Evolutionary conservation across 2,888 invertebrate genomes (phyloP).

Genomic region (Coelopa pilipes): DNA sequence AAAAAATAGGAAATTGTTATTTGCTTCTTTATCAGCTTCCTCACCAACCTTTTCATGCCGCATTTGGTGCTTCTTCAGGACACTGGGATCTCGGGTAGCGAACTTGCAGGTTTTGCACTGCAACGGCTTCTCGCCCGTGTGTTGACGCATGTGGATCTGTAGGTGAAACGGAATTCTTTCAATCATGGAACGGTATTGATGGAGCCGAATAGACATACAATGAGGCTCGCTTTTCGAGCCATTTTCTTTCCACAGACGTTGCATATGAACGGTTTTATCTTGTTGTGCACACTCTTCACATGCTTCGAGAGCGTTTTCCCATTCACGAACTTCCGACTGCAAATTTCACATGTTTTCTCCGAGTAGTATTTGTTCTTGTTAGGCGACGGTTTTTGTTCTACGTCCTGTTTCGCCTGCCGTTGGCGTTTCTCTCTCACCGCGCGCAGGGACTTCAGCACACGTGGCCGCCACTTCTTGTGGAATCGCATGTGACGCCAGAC

Average conservation of each 20-base stretch:
- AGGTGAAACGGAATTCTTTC: conserved; percentile 32
- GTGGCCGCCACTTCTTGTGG: conserved; percentile 67
- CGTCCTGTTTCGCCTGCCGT: conserved; percentile 28
- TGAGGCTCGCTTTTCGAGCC: conserved; percentile 77
- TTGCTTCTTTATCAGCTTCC: background rate
- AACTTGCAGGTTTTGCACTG: conserved; percentile 77
- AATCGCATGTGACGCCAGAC: conserved; percentile 74
- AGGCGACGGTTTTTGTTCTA: conserved; percentile 33
- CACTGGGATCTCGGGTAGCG: conserved; percentile 80
- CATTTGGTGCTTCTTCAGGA: conserved; percentile 75
- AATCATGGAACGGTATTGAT: background rate
- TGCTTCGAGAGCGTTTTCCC: conserved; percentile 76
- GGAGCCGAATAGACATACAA: conserved; percentile 60
- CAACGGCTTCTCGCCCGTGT: conserved; percentile 82
- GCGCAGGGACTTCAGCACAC: conserved; percentile 57
- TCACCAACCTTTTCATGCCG: conserved; percentile 68
- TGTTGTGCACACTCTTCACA: conserved; percentile 78
- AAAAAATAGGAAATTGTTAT: background rate
- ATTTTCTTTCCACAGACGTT: conserved; percentile 79
- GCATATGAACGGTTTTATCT: conserved; percentile 79
- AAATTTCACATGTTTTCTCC: conserved; percentile 75
- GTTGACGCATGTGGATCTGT: conserved; percentile 78
- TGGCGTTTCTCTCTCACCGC: conserved; percentile 52
- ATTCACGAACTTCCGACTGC: conserved; percentile 76
- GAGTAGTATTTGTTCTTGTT: conserved; percentile 69